Evolutionary conservation across 2,797 vertebrate genomes (phyloP).

Genomic region (Poecile montanus): DNA sequence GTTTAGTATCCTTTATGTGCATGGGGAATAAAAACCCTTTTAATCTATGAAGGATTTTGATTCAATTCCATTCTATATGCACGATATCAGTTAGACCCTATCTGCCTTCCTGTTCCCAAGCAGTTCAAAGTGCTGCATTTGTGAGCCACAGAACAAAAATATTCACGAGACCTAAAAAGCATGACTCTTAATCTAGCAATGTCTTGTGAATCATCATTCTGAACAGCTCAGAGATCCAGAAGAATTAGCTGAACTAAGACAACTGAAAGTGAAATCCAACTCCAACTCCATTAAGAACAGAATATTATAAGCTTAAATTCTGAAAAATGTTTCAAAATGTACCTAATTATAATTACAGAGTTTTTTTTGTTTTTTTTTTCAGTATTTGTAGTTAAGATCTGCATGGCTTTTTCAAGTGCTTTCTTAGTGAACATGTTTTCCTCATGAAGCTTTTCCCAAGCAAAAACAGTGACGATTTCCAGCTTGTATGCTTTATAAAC

Average conservation of each 20-base stretch:
- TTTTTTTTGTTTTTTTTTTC: too few relatives aligned
- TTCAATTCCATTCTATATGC: neutral
- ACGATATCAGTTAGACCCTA: neutral
- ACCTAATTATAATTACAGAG: neutral
- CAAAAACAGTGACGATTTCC: neutral
- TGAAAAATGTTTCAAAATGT: neutral
- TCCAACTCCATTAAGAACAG: neutral
- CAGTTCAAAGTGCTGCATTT: neutral
- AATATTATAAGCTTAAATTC: slow-evolving; percentile 1
- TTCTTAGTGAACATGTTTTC: neutral
- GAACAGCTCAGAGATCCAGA: neutral
- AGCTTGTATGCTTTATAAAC: neutral
- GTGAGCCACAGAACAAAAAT: neutral
- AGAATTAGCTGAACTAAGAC: slow-evolving; percentile 14
- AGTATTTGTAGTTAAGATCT: neutral
- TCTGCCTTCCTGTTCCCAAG: neutral
- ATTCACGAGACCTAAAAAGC: neutral
- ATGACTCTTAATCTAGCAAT: neutral
- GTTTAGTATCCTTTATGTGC: neutral
- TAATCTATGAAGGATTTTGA: neutral
- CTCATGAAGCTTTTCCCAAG: neutral
- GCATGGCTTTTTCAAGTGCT: neutral
- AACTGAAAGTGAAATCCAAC: neutral
- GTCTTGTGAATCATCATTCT: neutral
- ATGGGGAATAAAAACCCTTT: neutral